Evolutionary conservation across 2,888 invertebrate species (phyloP), one percentile per base, ranked within the genome.

Genomic region (Apamea anceps): DNA sequence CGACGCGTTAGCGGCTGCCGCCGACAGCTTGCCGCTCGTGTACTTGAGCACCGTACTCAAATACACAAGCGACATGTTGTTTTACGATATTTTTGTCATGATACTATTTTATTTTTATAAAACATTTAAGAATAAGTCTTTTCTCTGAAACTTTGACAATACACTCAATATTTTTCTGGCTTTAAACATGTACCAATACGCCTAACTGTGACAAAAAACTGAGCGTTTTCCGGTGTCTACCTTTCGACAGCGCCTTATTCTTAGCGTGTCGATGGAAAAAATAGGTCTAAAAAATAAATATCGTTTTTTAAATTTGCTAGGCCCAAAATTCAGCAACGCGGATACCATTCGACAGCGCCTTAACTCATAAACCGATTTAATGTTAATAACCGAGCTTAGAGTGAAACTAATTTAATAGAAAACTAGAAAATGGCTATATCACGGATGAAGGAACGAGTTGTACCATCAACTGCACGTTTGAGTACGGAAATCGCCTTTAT

Each of bases 371-470:
- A 70, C 48, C 32, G 72, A 81, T 63, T 66, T 54, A 37, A 85
- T 37, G 63, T 72, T 72, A 75, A 86, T 85, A 37, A 67, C 57
- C 10, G 6, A 72, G 67, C 42, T 68, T 48, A 65, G 32, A 82
- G 70, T 45, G 82, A 73, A 82, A 86, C 32, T 73, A 76, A 86
- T 71, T 66, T n/a, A 73, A 82, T 82, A 76, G 76, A 70, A 73
- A 82, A 86, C 82, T 86, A 72, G 76, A 73, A 84, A 84, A 84
- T 81, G 65, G 18, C 76, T 86, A 62, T 66, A 76, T 86, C 48
- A 42, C 63, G 75, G 72, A 73, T 76, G 32, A 25, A 37, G 60
- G 45, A 70, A 72, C 86, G 12, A 37, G 86, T 82, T 76, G 15
- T 62, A n/a, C 45, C n/a, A 54, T 62, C 54, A 45, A 18, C 7